phyloP scores from a whole-genome alignment of 2,797 vertebrate species.

The Crenuchus spilurus region DNA sequence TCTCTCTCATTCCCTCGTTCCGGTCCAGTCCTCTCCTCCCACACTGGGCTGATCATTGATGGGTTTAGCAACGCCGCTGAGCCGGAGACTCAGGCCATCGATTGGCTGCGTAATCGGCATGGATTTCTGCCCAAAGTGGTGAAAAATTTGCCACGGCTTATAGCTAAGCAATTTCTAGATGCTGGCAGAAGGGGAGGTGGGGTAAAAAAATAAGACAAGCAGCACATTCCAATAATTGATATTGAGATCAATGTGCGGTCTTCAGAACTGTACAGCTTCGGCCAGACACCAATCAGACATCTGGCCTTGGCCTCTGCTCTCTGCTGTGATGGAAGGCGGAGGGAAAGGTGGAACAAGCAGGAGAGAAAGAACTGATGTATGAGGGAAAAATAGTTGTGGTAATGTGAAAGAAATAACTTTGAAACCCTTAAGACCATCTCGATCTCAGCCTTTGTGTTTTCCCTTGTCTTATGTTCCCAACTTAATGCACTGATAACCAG shows the following conservation, averaged over 20 bases:
- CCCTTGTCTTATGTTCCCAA: not conserved
- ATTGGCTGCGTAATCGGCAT: constrained; percentile 58
- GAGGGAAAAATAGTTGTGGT: not conserved
- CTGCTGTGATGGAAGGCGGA: constrained; percentile 17
- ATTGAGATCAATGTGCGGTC: constrained; percentile 43
- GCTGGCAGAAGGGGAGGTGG: constrained; percentile 34
- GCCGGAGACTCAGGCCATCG: constrained; percentile 55
- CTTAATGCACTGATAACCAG: not conserved
- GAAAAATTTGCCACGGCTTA: constrained; percentile 58
- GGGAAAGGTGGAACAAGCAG: constrained; percentile 12
- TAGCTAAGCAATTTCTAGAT: constrained; percentile 57
- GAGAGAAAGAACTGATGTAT: not conserved
- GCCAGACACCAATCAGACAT: constrained; percentile 40
- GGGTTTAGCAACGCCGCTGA: constrained; percentile 53
- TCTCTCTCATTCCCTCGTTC: constrained; percentile 41
- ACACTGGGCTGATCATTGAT: constrained; percentile 55
- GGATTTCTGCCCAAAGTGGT: constrained; percentile 63
- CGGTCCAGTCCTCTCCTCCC: constrained; percentile 37
- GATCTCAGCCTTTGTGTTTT: not conserved
- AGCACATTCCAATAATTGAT: constrained; percentile 46
- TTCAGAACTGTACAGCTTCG: constrained; percentile 25
- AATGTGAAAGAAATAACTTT: not conserved
- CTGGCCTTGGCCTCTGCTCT: constrained; percentile 30
- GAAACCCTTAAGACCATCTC: not conserved
- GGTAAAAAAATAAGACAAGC: constrained; percentile 29